Percentiles rank a stretch among this genome's conserved stretches.
phyloP scores from a whole-genome alignment of 2,888 invertebrate genomes.

The Plebejus melissa region DNA sequence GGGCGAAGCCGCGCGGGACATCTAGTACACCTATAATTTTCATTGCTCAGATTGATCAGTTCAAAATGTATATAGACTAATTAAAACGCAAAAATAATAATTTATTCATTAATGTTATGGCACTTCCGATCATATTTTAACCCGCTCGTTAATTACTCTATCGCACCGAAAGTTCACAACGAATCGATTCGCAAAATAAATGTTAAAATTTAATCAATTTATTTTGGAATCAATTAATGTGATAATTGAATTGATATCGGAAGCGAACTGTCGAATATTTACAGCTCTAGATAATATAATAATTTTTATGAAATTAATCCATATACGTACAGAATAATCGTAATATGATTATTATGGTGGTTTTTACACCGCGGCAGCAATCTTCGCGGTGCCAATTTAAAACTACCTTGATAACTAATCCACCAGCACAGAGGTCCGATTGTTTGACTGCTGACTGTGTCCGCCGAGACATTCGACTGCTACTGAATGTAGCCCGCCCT shows the following conservation, averaged over 20 bases:
- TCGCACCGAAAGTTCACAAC: neutral
- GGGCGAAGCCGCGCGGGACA: too few relatives aligned
- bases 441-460: too few relatives aligned
- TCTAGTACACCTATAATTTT: too few relatives aligned
- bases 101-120: constrained; percentile 8
- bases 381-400: too few relatives aligned
- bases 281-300: neutral
- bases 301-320: neutral
- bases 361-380: too few relatives aligned
- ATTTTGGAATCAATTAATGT: constrained; percentile 21
- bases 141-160: constrained; percentile 21
- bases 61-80: neutral
- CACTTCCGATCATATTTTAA: constrained; percentile 7
- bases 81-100: neutral
- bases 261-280: neutral
- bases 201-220: constrained; percentile 23
- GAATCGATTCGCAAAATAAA: constrained; percentile 18
- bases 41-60: too few relatives aligned
- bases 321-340: neutral
- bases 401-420: too few relatives aligned
- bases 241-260: constrained; percentile 14
- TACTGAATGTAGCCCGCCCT: too few relatives aligned
- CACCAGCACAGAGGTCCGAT: too few relatives aligned
- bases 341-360: too few relatives aligned
- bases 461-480: too few relatives aligned